These are phyloP conservation scores for Amia ocellicauda DNA, from an alignment of 2,113 vertebrate species.

Conservation along the genomic window DNA sequence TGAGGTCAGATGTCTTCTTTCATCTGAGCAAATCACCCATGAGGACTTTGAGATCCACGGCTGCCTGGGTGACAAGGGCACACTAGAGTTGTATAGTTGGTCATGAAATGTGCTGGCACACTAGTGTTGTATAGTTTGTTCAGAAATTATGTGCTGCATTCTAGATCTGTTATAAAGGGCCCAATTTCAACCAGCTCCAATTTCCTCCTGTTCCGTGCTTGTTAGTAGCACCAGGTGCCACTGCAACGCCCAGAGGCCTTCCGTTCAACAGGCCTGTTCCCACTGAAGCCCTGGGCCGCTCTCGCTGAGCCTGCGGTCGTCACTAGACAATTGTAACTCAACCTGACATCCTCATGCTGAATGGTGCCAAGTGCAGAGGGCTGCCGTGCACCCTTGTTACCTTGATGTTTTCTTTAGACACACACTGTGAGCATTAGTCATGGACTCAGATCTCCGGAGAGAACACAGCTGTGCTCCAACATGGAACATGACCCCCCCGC, in stretches of 20 bases:
- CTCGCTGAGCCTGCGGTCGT: not conserved
- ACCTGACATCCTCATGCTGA: not conserved
- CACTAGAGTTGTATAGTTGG: no score
- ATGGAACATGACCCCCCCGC: no score
- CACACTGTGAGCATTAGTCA: not conserved
- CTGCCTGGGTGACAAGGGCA: no score
- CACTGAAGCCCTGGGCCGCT: not conserved
- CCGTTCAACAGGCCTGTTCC: not conserved
- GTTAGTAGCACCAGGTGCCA: not conserved
- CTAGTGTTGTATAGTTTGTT: no score
- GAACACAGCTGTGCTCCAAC: not conserved
- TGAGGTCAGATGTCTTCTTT: no score
- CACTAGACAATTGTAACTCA: not conserved
- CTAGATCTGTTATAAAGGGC: no score
- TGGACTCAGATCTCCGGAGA: not conserved
- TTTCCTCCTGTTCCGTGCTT: no score
- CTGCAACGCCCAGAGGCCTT: not conserved
- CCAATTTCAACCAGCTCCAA: no score
- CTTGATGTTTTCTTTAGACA: not conserved
- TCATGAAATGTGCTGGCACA: no score
- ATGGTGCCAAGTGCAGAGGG: constrained; percentile 1
- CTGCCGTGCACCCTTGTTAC: not conserved
- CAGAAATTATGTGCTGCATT: no score
- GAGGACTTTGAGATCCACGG: no score
- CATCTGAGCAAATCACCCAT: no score